These are phyloP conservation scores for Protonibea diacanthus DNA, from an alignment of 2,797 vertebrate genomes.

Conservation along the genomic window DNA sequence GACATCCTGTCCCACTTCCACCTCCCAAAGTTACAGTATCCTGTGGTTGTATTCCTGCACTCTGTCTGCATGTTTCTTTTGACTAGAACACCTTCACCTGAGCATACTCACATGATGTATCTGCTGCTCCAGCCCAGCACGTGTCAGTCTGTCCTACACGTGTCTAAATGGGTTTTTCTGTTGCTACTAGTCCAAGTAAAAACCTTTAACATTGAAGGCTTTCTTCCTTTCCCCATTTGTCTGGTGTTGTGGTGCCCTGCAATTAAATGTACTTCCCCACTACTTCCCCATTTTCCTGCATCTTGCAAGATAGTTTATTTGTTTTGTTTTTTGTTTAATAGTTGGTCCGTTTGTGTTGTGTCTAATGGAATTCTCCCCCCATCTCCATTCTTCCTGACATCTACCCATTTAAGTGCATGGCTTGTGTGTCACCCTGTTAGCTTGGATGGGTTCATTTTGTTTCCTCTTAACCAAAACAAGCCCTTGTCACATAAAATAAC, in stretches of 20 bases:
- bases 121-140: conserved; percentile 69
- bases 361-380: conserved; percentile 42
- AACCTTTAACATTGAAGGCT: conserved; percentile 47
- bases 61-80: conserved; percentile 74
- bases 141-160: conserved; percentile 72
- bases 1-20: conserved; percentile 50
- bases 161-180: conserved; percentile 55
- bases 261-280: conserved; percentile 24
- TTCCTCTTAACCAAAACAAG: conserved; percentile 80
- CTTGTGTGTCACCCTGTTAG: conserved; percentile 79
- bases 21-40: conserved; percentile 54
- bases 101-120: conserved; percentile 56
- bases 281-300: conserved; percentile 56
- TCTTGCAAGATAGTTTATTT: conserved; percentile 58
- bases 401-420: conserved; percentile 78
- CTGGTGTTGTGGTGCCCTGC: conserved; percentile 66
- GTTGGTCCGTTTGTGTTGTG: conserved; percentile 67
- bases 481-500: conserved; percentile 77
- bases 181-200: conserved; percentile 49
- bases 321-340: conserved; percentile 16
- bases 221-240: conserved; percentile 49
- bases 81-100: conserved; percentile 60
- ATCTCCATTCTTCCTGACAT: conserved; percentile 39
- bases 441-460: conserved; percentile 84
- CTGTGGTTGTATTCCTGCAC: conserved; percentile 65